Evolutionary conservation across 2,797 vertebrate species (phyloP), one percentile per base, ranked within the genome.

Genomic region (Pelobates cultripes): DNA sequence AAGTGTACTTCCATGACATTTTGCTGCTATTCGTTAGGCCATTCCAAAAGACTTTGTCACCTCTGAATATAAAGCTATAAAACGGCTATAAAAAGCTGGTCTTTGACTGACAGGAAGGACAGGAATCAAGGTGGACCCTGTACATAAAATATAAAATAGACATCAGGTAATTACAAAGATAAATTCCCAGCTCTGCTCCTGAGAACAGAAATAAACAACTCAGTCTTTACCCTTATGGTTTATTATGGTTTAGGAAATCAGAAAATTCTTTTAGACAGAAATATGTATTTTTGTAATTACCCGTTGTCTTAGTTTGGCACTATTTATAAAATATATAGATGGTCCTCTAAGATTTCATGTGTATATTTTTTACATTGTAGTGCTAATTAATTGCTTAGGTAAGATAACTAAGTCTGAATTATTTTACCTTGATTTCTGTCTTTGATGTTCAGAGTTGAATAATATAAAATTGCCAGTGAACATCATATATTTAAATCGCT

Each of bases 281-380:
- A 84, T 84, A 84, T 84, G 82, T 84, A 79, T 79, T 84, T 64
- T 71, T 84, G 82, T 84, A 84, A 84, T 75, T 75, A 79, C 82
- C 47, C 57, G 43, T 75, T 84, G 73, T 75, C 82, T 67, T 72
- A 47, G 47, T 75, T 13, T 68, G n/a, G 66, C 64, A 70, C 72
- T 71, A 51, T 75, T 81, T 70, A 41, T 75, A 28, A 78, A 74
- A 78, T 74, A 75, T 83, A 83, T 84, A 67, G 73, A 76, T 41
- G 43, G 72, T 47, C 43, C 13, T 75, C 75, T n/a, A 53, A 43
- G 41, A 61, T 70, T 64, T 47, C 64, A 63, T 75, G 76, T 61
- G 66, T 70, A 60, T 60, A 60, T 60, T 60, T 13, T 83, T 13
- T 28, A 28, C 28, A 28, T 75, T 70, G 12, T 69, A 15, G 14